Percentiles rank a stretch among this genome's conserved stretches.
phyloP scores from a whole-genome alignment of 2,797 vertebrate genomes.

The Hirundo rustica region DNA sequence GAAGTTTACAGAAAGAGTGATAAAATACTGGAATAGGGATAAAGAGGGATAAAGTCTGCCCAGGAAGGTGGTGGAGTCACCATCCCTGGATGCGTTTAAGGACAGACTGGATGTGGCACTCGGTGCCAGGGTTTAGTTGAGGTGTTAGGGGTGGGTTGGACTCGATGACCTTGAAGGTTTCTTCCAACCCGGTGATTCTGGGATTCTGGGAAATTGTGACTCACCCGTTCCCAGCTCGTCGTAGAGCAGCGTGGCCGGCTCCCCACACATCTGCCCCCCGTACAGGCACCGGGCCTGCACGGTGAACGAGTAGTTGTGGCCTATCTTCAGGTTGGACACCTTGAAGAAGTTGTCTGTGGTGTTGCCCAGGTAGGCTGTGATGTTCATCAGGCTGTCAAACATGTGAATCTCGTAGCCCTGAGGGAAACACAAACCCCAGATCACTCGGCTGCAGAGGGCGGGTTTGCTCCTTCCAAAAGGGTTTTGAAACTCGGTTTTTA shows the following conservation, averaged over 20 bases:
- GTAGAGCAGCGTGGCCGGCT: constrained; percentile 87
- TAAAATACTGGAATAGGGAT: background rate
- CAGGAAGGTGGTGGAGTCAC: background rate
- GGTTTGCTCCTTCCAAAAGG: background rate
- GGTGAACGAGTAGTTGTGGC: constrained; percentile 94
- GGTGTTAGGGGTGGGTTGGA: background rate
- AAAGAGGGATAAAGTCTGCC: background rate
- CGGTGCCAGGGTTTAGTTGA: background rate
- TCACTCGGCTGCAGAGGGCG: background rate
- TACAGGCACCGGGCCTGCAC: constrained; percentile 92
- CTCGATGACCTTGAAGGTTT: background rate
- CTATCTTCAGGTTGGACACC: constrained; percentile 86
- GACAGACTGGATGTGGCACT: background rate
- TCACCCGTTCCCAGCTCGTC: constrained; percentile 82
- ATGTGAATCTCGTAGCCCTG: constrained; percentile 95
- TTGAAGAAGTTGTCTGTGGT: constrained; percentile 94
- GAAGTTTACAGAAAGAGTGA: background rate
- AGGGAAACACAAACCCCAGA: background rate
- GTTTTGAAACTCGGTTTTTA: background rate
- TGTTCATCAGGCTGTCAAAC: constrained; percentile 88
- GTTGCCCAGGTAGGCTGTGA: constrained; percentile 86
- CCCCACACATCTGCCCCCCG: constrained; percentile 89
- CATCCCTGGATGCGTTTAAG: background rate
- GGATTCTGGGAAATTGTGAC: background rate
- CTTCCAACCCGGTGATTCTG: too few relatives aligned